These are phyloP conservation scores for Euclidia mi DNA, from an alignment of 2,888 invertebrate species.

Conservation along the genomic window DNA sequence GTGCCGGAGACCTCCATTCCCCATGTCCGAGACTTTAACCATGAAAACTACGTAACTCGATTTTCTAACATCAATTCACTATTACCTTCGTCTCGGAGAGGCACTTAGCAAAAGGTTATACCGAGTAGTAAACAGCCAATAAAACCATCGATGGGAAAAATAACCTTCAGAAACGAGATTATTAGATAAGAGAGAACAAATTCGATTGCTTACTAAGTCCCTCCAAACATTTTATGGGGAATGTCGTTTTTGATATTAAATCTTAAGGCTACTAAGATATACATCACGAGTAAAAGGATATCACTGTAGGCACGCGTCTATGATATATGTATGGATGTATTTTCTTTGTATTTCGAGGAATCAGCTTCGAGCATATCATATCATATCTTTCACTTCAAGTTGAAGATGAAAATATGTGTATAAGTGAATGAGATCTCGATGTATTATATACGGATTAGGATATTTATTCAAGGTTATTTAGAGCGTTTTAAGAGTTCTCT, in stretches of 20 bases:
- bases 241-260: slow-evolving; percentile 22
- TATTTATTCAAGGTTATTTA: too few relatives aligned
- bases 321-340: neutral
- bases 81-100: slow-evolving; percentile 23
- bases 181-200: slow-evolving; percentile 45
- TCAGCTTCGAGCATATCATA: too few relatives aligned
- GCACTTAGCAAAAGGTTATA: slow-evolving; percentile 44
- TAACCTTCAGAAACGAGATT: slow-evolving; percentile 51
- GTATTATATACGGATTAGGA: too few relatives aligned
- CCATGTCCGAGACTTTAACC: too few relatives aligned
- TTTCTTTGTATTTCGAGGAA: neutral
- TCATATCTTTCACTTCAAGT: too few relatives aligned
- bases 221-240: slow-evolving; percentile 27
- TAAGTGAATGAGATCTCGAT: too few relatives aligned
- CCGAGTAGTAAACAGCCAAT: slow-evolving; percentile 56
- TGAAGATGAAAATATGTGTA: too few relatives aligned
- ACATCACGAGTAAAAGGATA: slow-evolving; percentile 12
- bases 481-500: too few relatives aligned
- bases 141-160: slow-evolving; percentile 57
- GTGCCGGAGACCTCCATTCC: too few relatives aligned
- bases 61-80: slow-evolving; percentile 14
- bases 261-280: slow-evolving; percentile 6
- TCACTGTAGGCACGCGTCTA: slow-evolving; percentile 5
- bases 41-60: neutral
- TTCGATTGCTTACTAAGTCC: slow-evolving; percentile 51